phyloP scores from a whole-genome alignment of 1,140 invertebrate genomes.

The Laupala kohalensis region DNA sequence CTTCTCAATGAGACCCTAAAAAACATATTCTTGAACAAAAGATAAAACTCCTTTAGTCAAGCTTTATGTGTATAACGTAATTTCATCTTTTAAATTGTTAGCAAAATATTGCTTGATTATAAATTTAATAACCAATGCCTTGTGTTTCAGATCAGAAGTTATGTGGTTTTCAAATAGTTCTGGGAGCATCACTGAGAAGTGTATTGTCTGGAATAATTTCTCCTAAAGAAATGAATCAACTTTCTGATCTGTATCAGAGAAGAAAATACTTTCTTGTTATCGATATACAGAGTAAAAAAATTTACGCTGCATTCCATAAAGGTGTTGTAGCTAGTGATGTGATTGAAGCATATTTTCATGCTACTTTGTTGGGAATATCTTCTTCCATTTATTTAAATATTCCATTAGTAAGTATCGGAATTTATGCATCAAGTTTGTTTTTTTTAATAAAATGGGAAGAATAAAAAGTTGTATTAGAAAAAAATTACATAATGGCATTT shows the following conservation, averaged over 20 bases:
- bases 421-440: no score
- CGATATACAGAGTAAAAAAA: slow-evolving; percentile 26
- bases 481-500: no score
- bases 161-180: slow-evolving; percentile 36
- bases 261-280: slow-evolving; percentile 34
- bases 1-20: no score
- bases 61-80: no score
- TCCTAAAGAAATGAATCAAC: slow-evolving; percentile 23
- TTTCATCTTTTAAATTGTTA: no score
- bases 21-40: no score
- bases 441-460: no score
- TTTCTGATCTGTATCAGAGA: slow-evolving; percentile 27
- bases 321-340: slow-evolving; percentile 27
- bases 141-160: slow-evolving; percentile 29
- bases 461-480: no score
- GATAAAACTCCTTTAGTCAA: no score
- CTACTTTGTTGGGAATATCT: slow-evolving; percentile 30
- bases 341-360: slow-evolving; percentile 39
- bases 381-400: slow-evolving; percentile 10
- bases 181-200: slow-evolving; percentile 37
- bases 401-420: slow-evolving; percentile 16
- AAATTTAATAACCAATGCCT: no score
- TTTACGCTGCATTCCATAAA: slow-evolving; percentile 34
- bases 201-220: slow-evolving; percentile 26
- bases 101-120: no score